Base-by-base conservation (phyloP, 1,140 invertebrate genomes). In the Epicauta chinensis region DNA sequence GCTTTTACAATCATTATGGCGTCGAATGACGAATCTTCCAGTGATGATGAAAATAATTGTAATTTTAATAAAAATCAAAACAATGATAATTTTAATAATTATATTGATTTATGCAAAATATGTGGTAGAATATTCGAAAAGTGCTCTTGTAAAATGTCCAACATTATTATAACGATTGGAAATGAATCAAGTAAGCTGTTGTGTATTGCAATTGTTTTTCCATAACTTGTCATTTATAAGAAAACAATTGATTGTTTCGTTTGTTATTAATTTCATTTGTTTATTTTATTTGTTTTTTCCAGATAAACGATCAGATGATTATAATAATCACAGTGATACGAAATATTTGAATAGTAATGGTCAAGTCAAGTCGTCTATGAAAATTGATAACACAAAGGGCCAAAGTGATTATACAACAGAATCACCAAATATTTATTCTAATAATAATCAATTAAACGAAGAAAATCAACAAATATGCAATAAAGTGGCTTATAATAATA, bases 1-100 rank as follows among this genome's bases (percentile, higher is more conserved):
- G 53, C 40, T 56, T 58, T 58, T 43, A 48, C 31, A 37, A 56
- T 37, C 30, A 52, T 56, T 54, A 62, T 62, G 60, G 60, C 60
- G 60, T 62, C 60, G 38, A 56, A 59, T 38, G 60, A 62, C 17
- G 51, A 62, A 30, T 39, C 53, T 44, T 43, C 43, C 17, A 51
- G 36, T 37, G 50, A 60, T 17, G 60, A 62, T 38, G 55, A 62
- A 58, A 60, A 60, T 47, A 58, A 51, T 49, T 47, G 47, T 35
- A 14, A 55, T 55, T 58, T 58, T 43, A 42, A 50, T 36, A 53
- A 57, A 60, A 38, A 17, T 42, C 13, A 43, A 51, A n/a, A 16
- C 3, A 11, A 48, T 35, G 15, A 39, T 45, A 14, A 23, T 42
- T 11, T 3, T 44, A 47, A 39, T 34, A 23, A 47, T 34, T 42